These are phyloP conservation scores for Intellagama lesueurii DNA, from an alignment of 2,797 vertebrate species.

Conservation along the genomic window DNA sequence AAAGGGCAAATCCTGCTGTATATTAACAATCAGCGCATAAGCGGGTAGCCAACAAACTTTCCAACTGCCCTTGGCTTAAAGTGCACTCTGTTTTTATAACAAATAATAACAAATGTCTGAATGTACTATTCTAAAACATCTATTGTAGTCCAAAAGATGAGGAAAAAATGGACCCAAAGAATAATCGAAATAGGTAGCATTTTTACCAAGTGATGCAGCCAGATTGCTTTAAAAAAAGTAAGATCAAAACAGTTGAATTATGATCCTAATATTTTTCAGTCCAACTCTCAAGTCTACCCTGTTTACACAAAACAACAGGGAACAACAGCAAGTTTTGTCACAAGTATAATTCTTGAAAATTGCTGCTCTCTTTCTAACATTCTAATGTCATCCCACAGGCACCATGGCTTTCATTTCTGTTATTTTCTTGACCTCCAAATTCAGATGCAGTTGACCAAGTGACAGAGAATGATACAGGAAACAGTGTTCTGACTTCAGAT, in stretches of 20 bases:
- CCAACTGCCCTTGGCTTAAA: neutral
- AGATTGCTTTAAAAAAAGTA: neutral
- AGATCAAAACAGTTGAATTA: neutral
- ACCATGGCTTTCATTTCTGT: neutral
- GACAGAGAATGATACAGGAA: fast-evolving
- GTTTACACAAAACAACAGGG: neutral
- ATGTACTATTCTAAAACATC: neutral
- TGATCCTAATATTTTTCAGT: neutral
- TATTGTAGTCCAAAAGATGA: fast-evolving
- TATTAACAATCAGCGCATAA: neutral
- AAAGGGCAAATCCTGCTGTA: fast-evolving
- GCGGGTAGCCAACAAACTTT: neutral
- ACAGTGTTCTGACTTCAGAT: neutral
- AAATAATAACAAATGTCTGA: neutral
- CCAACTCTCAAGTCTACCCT: neutral
- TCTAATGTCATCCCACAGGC: neutral
- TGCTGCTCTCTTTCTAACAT: neutral
- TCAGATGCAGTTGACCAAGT: neutral
- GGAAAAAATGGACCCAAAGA: neutral
- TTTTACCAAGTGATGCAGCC: neutral
- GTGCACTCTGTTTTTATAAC: neutral
- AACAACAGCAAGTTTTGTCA: neutral
- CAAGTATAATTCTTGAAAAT: neutral
- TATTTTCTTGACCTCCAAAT: neutral
- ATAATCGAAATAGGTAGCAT: neutral